Evolutionary conservation across 1,140 invertebrate species (phyloP), one percentile per base, ranked within the genome.

Genomic region (Pogonus chalceus): DNA sequence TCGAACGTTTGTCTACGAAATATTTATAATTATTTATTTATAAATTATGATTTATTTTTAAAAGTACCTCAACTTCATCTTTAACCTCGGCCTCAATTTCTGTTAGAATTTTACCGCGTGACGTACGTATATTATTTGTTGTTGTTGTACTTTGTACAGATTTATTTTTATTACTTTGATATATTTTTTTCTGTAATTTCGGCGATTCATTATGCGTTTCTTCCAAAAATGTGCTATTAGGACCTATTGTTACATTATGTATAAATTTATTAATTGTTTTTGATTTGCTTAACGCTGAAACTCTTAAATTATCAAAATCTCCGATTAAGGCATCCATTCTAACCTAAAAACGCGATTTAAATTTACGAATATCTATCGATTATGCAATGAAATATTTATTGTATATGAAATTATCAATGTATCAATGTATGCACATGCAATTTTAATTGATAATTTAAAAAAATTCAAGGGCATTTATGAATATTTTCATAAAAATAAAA

Each of bases 251-350:
- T 4, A 69, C 62, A 47, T 66, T 52, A 26, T 69, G 54, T 20
- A 70, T 56, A 46, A 58, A 59, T 1, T 53, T 49, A 10, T 63
- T 68, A 31, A 74, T 61, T 49, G 59, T 49, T 12, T 56, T 62
- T 1, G 64, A 67, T 58, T 76, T 76, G 12, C 60, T 52, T 2
- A 75, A 60, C 3, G 67, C 67, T 2, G 72, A 73, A 14, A 70
- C 58, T 66, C 72, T 72, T 2, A 74, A 53, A 14, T 64, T 65
- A 24, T 62, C 59, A 56, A 73, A 74, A 18, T 70, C 66, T 4
- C 64, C 57, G 2, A 60, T 56, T 12, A 68, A 35, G 2, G 64
- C 60, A 0, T 60, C 60, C 57, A n/a, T n/a, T n/a, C n/a, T n/a
- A n/a, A n/a, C n/a, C n/a, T n/a, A n/a, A n/a, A n/a, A n/a, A n/a